Conservation (phyloP, 2,797 vertebrate species). For the Anniella stebbinsi region DNA sequence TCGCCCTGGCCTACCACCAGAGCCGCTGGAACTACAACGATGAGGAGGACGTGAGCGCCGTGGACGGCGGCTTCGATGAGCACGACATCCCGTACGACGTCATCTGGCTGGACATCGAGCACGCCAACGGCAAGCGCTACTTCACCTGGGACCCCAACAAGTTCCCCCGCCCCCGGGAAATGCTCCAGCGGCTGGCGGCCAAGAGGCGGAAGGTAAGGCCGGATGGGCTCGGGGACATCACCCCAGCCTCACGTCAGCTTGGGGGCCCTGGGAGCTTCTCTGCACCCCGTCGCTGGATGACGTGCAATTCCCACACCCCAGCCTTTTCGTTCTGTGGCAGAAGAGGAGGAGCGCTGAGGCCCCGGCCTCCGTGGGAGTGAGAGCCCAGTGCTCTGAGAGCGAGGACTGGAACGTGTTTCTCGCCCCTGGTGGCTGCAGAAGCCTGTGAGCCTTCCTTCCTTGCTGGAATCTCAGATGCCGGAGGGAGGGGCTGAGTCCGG, state of each 20-base stretch:
- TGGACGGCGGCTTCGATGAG: constrained; percentile 90
- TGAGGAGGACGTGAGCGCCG: constrained; percentile 88
- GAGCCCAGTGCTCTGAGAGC: too few species aligned
- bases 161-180: constrained; percentile 86
- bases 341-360: too few species aligned
- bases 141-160: constrained; percentile 96
- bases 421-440: neutral
- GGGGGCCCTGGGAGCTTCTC: neutral
- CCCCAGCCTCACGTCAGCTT: accelerated
- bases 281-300: neutral
- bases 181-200: constrained; percentile 85
- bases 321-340: too few species aligned
- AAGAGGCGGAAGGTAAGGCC: constrained; percentile 87
- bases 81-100: constrained; percentile 92
- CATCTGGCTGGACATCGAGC: constrained; percentile 97
- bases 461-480: neutral
- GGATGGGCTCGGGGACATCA: neutral
- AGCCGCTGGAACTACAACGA: constrained; percentile 98
- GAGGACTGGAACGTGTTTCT: neutral
- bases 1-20: constrained; percentile 93
- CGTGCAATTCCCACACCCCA: neutral
- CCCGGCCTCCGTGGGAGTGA: too few species aligned
- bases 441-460: neutral
- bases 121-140: constrained; percentile 94
- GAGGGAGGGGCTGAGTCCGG: too few species aligned